Evolutionary conservation across 1,140 invertebrate genomes (phyloP).

Genomic region (Lordiphosa collinella): DNA sequence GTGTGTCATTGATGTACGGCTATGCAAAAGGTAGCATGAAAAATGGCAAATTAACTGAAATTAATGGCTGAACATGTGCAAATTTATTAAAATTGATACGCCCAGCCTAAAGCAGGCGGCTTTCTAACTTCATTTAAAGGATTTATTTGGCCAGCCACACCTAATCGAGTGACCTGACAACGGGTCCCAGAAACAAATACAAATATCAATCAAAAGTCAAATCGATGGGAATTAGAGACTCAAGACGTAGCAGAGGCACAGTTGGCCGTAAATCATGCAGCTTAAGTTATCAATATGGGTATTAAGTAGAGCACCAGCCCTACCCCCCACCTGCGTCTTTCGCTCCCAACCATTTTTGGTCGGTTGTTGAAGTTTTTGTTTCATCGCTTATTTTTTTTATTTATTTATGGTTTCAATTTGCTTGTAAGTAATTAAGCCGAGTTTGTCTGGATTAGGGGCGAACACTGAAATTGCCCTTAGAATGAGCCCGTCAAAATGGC

Average conservation of each 20-base stretch:
- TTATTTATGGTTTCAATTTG: conserved; percentile 75
- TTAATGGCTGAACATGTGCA: conserved; percentile 64
- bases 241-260: conserved; percentile 14
- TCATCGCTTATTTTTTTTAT: conserved; percentile 68
- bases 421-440: conserved; percentile 73
- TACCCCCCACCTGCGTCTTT: background rate
- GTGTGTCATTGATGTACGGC: conserved; percentile 72
- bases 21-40: conserved; percentile 70
- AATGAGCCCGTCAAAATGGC: conserved; percentile 41
- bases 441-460: conserved; percentile 68
- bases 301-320: conserved; percentile 28
- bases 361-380: conserved; percentile 49
- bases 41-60: conserved; percentile 76
- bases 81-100: conserved; percentile 77
- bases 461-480: conserved; percentile 37
- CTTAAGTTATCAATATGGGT: conserved; percentile 75
- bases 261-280: conserved; percentile 59
- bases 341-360: conserved; percentile 25
- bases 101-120: conserved; percentile 36
- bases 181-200: conserved; percentile 23
- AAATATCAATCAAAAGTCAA: conserved; percentile 74
- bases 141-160: conserved; percentile 43
- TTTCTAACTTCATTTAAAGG: conserved; percentile 69
- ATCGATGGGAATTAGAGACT: conserved; percentile 62
- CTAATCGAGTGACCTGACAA: conserved; percentile 45